A percentile compares a stretch with the other conserved stretches of the same genome.
phyloP scores from a whole-genome alignment of 2,797 vertebrate genomes.

The Gambelia wislizenii region DNA sequence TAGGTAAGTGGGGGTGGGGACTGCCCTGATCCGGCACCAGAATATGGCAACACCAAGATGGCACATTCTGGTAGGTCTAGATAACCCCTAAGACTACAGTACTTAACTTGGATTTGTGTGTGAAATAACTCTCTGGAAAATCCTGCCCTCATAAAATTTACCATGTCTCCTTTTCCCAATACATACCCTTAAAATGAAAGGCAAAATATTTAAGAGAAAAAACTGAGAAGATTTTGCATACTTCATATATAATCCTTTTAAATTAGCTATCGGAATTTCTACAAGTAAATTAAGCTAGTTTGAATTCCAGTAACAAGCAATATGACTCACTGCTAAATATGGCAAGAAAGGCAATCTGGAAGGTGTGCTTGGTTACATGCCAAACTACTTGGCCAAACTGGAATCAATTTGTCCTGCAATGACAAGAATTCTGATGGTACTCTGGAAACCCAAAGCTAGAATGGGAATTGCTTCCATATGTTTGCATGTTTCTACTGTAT shows the following conservation, averaged over 20 bases:
- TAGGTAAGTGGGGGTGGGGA: too few species aligned
- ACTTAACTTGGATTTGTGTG: neutral
- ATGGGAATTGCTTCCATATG: slow-evolving; percentile 21
- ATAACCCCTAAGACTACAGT: too few species aligned
- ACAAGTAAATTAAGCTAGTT: slow-evolving; percentile 38
- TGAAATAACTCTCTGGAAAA: neutral
- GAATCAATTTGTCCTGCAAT: slow-evolving; percentile 11
- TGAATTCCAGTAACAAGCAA: neutral
- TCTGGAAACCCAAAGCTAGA: neutral
- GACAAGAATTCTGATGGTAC: slow-evolving; percentile 26
- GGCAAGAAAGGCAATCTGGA: slow-evolving; percentile 26
- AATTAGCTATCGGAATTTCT: neutral
- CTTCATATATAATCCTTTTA: neutral
- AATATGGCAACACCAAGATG: too few species aligned
- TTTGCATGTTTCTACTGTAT: neutral
- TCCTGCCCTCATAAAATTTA: neutral
- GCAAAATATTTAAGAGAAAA: neutral
- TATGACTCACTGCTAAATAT: neutral
- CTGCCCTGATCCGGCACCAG: too few species aligned
- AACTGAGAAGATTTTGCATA: neutral
- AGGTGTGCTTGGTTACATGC: slow-evolving; percentile 19
- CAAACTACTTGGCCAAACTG: neutral
- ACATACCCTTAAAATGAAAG: neutral
- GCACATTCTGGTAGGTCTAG: too few species aligned
- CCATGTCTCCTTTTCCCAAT: neutral